phyloP scores from a whole-genome alignment of 2,888 invertebrate species.

The Lepidochitona cinerea region DNA sequence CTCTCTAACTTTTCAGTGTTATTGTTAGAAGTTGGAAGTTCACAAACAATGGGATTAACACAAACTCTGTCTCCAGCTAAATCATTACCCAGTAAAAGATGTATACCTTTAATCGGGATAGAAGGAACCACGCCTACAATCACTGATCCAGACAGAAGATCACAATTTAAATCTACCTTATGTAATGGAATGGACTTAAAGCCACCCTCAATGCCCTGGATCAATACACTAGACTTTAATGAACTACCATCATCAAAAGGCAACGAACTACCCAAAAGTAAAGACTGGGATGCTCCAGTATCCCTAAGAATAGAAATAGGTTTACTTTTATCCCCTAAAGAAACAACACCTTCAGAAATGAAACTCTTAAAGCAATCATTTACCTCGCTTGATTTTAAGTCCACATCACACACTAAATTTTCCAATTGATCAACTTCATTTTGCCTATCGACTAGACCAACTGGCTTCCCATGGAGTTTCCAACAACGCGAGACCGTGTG shows the following conservation, averaged over 20 bases:
- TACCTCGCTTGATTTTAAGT: too few relatives aligned
- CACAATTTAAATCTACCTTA: neutral
- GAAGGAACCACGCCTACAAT: neutral
- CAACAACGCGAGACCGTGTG: too few relatives aligned
- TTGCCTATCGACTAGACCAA: too few relatives aligned
- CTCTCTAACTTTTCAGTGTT: neutral
- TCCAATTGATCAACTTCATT: too few relatives aligned
- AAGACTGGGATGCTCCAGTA: slow-evolving; percentile 4
- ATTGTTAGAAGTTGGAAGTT: neutral
- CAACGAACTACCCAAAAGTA: too few relatives aligned
- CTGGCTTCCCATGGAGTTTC: too few relatives aligned
- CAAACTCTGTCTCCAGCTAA: slow-evolving; percentile 10
- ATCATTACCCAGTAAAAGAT: neutral
- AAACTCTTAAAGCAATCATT: too few relatives aligned
- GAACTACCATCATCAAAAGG: neutral
- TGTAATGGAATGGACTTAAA: neutral
- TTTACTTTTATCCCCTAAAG: too few relatives aligned
- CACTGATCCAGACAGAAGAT: slow-evolving; percentile 7
- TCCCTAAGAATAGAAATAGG: slow-evolving; percentile 9
- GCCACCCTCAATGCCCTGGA: neutral
- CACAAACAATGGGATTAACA: neutral
- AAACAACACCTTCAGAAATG: too few relatives aligned
- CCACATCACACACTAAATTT: too few relatives aligned
- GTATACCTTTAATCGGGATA: neutral
- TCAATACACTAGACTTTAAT: too few relatives aligned